phyloP scores from a whole-genome alignment of 92 coral and sea anemone genomes.

The Bergia sp. region DNA sequence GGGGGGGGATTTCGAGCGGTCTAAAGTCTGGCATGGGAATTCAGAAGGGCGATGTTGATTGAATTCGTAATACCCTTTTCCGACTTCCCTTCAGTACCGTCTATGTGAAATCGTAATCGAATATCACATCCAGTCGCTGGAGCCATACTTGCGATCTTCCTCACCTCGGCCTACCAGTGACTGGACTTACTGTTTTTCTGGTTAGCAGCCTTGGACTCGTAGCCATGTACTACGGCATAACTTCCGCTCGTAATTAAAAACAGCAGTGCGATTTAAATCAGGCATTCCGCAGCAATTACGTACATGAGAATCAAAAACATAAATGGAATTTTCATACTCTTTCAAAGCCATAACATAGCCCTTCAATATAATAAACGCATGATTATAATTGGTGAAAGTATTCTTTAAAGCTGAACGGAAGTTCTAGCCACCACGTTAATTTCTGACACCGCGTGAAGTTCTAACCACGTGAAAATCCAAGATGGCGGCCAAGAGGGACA shows the following conservation, averaged over 20 bases:
- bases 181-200: conserved; percentile 56
- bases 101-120: conserved; percentile 44
- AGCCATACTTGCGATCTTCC: conserved; percentile 56
- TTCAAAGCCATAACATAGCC: too few species aligned
- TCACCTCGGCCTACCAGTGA: conserved; percentile 59
- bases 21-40: background rate
- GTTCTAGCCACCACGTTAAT: too few species aligned
- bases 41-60: conserved; percentile 41
- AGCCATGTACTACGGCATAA: conserved; percentile 39
- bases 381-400: too few species aligned
- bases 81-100: conserved; percentile 15
- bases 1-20: background rate
- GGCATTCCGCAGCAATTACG: too few species aligned
- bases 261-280: too few species aligned
- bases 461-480: too few species aligned
- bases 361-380: too few species aligned
- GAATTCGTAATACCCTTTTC: conserved; percentile 12
- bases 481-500: too few species aligned
- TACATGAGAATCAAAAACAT: too few species aligned
- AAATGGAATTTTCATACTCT: too few species aligned
- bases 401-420: too few species aligned
- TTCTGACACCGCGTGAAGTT: too few species aligned
- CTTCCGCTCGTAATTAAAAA: conserved; percentile 44
- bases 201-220: conserved; percentile 44
- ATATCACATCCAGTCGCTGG: conserved; percentile 51